These are phyloP conservation scores for Sesamia inferens DNA, from an alignment of 2,888 invertebrate species.

Conservation along the genomic window DNA sequence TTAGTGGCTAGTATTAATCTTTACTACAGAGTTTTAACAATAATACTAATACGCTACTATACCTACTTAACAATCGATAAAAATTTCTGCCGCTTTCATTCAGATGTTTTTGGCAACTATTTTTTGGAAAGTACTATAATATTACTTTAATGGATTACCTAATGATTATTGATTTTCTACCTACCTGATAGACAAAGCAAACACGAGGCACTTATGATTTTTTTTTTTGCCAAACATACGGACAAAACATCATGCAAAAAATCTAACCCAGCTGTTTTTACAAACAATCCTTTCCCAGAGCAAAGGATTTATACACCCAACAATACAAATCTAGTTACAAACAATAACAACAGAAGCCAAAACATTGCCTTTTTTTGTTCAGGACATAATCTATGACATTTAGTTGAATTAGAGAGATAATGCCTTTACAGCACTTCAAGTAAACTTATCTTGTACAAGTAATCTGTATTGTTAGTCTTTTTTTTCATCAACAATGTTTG, in stretches of 20 bases:
- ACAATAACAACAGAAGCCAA: conserved; percentile 82
- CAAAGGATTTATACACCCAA: conserved; percentile 78
- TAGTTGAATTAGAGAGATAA: conserved; percentile 79
- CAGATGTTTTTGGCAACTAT: not conserved
- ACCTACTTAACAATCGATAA: not conserved
- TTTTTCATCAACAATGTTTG: conserved; percentile 57
- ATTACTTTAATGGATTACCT: not conserved
- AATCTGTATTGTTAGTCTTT: conserved; percentile 75
- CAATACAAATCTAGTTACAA: conserved; percentile 84
- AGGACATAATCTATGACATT: conserved; percentile 73
- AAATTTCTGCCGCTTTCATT: not conserved
- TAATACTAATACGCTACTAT: no score
- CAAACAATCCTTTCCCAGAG: conserved; percentile 77
- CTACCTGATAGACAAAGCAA: conserved; percentile 18
- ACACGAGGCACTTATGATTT: conserved; percentile 2
- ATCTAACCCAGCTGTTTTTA: conserved; percentile 35
- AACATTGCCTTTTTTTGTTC: conserved; percentile 75
- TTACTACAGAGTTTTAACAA: no score
- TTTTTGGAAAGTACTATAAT: not conserved
- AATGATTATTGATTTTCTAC: not conserved
- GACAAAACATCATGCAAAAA: conserved; percentile 14
- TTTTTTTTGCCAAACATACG: conserved; percentile 18
- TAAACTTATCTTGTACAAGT: conserved; percentile 77
- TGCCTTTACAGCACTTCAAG: conserved; percentile 70
- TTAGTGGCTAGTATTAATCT: no score